Evolutionary conservation across 2,797 vertebrate genomes (phyloP).

Genomic region (Chelonia mydas): DNA sequence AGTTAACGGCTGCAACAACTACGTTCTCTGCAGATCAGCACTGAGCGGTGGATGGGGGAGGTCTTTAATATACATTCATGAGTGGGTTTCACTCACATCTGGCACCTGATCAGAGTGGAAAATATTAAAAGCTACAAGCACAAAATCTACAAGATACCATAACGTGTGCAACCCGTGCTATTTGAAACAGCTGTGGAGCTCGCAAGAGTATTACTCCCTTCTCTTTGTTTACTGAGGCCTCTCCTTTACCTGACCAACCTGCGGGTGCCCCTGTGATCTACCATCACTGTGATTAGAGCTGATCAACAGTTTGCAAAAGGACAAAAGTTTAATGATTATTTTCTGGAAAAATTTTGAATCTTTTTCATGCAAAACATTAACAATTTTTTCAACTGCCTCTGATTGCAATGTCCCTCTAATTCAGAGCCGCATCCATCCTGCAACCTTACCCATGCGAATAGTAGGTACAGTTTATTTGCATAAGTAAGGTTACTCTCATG

Average conservation of each 20-base stretch:
- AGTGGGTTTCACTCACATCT: background rate
- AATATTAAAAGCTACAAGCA: rapidly evolving
- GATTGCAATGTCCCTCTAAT: background rate
- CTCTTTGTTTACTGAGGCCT: background rate
- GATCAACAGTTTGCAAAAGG: background rate
- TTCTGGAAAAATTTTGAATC: background rate
- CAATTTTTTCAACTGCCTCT: background rate
- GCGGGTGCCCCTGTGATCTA: rapidly evolving
- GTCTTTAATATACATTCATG: background rate
- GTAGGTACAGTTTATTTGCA: background rate
- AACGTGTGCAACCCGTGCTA: background rate
- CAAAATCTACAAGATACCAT: background rate
- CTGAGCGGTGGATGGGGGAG: background rate
- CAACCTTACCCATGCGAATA: rapidly evolving
- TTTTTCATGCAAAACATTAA: background rate
- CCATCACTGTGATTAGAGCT: background rate
- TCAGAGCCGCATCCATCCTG: rapidly evolving
- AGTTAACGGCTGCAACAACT: background rate
- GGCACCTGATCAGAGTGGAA: background rate
- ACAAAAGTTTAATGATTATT: background rate
- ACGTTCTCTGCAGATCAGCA: background rate
- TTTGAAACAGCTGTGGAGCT: background rate
- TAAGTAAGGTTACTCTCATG: background rate
- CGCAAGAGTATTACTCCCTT: rapidly evolving
- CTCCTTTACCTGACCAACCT: background rate